Evolutionary conservation across 2,888 invertebrate genomes (phyloP), one percentile per base, ranked within the genome.

Genomic region (Aphidoletes aphidimyza): DNA sequence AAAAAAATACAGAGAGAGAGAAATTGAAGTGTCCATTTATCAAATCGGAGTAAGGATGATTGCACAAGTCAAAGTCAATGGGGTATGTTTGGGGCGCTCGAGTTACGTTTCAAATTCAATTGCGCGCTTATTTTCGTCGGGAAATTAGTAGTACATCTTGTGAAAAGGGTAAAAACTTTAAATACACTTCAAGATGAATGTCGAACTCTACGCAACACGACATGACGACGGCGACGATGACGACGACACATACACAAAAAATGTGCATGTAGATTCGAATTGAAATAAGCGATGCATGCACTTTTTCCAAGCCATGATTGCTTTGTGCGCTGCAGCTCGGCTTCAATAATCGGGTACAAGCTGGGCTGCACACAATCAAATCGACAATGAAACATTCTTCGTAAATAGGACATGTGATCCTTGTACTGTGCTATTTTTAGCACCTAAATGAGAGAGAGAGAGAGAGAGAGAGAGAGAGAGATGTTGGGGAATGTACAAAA

Each of bases 341-440:
- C n/a, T n/a, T n/a, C n/a, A n/a, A n/a, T n/a, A n/a, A n/a, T n/a
- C n/a, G n/a, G n/a, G n/a, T n/a, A n/a, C n/a, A n/a, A n/a, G n/a
- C n/a, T n/a, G 11, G 17, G 47, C 17, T 47, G 47, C 17, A 17
- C 69, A 30, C 30, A 69, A 69, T 69, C 34, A 30, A 30, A 69
- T 34, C 69, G 69, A 69, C 69, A 69, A 30, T 69, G 69, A 69
- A 69, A 69, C 54, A 26, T 54, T 8, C 54, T 22, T 54, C 11
- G 54, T 17, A 69, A 30, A 69, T 69, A 69, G 69, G 69, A 69
- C 69, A 30, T 69, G 14, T 69, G 69, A 69, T 69, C 69, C 69
- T 69, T 69, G 69, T 69, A n/a, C 69, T 69, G 69, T 30, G 26
- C 69, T 69, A 69, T 69, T 69, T 69, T 69, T 69, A 69, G 69